Percentiles rank a stretch among this genome's conserved stretches.
Conservation (phyloP, 2,797 vertebrate genomes). For the Diplodus sargus region DNA sequence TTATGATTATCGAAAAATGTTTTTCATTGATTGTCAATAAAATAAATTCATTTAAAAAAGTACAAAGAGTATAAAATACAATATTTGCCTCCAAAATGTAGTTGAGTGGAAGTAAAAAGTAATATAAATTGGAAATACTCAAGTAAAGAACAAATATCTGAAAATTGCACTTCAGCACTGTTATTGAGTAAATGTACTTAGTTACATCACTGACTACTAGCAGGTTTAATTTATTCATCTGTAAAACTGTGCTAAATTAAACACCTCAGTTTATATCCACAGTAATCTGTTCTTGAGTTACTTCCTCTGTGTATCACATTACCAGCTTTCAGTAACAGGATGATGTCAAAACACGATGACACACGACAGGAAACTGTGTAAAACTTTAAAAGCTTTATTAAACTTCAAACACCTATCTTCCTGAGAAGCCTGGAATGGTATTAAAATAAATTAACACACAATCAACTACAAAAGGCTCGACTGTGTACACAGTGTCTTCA, state of each 20-base stretch:
- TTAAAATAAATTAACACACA: conserved; percentile 86
- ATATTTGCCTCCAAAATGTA: too few species aligned
- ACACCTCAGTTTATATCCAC: background rate
- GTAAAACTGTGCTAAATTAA: background rate
- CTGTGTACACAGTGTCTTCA: conserved; percentile 62
- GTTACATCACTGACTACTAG: too few species aligned
- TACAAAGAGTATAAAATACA: too few species aligned
- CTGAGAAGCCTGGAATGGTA: conserved; percentile 83
- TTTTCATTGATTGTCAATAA: too few species aligned
- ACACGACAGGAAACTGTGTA: conserved; percentile 22
- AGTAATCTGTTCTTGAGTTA: background rate
- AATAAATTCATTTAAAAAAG: too few species aligned
- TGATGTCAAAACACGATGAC: background rate
- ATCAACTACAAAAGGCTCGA: conserved; percentile 65
- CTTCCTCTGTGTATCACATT: background rate
- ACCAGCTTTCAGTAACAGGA: background rate
- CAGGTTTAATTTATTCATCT: background rate
- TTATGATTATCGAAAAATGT: too few species aligned
- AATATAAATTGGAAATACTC: too few species aligned
- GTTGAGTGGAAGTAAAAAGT: too few species aligned
- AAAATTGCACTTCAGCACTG: too few species aligned
- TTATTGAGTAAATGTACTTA: too few species aligned
- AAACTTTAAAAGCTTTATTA: conserved; percentile 80
- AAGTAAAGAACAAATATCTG: too few species aligned
- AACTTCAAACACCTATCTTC: conserved; percentile 79